Evolutionary conservation across 2,888 invertebrate genomes (phyloP).

Genomic region (Acanthosepion pharaonis): DNA sequence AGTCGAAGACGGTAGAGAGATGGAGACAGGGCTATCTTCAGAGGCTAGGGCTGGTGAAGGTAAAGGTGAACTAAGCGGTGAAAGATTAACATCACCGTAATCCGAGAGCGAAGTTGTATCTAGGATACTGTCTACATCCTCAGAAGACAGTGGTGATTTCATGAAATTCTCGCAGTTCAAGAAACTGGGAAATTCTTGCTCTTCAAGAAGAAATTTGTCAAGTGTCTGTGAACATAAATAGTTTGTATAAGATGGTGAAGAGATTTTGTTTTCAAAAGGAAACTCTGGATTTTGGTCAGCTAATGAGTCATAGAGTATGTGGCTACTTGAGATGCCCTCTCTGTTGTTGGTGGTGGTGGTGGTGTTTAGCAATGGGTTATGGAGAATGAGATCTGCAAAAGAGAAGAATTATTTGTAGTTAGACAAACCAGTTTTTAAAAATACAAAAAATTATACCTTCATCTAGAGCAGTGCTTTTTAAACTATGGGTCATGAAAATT

Average conservation of each 20-base stretch:
- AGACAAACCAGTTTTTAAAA: not conserved
- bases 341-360: not conserved
- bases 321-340: not conserved
- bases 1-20: not conserved
- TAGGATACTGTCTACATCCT: slow-evolving; percentile 60
- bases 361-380: not conserved
- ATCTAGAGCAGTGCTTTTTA: no score
- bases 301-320: not conserved
- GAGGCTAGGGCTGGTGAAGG: not conserved
- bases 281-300: not conserved
- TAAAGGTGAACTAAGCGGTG: slow-evolving; percentile 11
- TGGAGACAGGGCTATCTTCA: slow-evolving; percentile 50
- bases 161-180: slow-evolving; percentile 50
- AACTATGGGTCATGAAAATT: no score
- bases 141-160: slow-evolving; percentile 56
- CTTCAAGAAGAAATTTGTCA: not conserved
- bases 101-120: slow-evolving; percentile 54
- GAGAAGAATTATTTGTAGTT: not conserved
- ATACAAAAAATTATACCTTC: not conserved
- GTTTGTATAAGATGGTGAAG: not conserved
- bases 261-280: not conserved
- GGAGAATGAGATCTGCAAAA: not conserved
- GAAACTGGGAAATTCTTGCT: not conserved
- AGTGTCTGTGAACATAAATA: not conserved
- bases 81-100: slow-evolving; percentile 48